Base-by-base conservation (phyloP, 2,113 vertebrate species). In the Mustela nigripes region DNA sequence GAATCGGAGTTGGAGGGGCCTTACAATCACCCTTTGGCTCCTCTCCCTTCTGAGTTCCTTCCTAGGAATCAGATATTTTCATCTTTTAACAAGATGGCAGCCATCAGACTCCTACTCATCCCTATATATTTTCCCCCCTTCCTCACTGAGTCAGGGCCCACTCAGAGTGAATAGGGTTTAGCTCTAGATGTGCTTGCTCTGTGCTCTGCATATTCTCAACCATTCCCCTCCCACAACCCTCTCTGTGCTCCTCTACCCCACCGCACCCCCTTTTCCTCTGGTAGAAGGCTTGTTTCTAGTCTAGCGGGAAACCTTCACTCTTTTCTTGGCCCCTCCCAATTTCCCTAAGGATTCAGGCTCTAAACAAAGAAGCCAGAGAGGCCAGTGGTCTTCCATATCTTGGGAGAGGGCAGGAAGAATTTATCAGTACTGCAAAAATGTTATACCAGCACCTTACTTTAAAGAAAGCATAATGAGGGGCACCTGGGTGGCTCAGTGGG, bases 301-400 rank as follows among this genome's bases (percentile, higher is more conserved):
- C 53, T 73, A 28, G 71, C 36, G 88, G 31, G 22, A 96, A 73
- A 79, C 60, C 69, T 92, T 36, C 50, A 45, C 15, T 85, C 45
- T 93, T 85, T 56, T 58, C 83, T 83, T 42, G 42, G 22, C 50
- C 67, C 53, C n/a, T 74, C 33, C 69, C 62, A 76, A 56, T 97
- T 79, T 39, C 76, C 26, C 16, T 82, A 24, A 48, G 56, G 94
- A 60, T 74, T 50, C 1, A 28, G 21, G 7, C 33, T 45, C 50
- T 85, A 73, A 86, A 22, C 48, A 82, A 21, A 56, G 62, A 79
- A 95, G 42, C 89, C 71, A 73, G 42, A 89, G 89, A 79, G 69
- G 48, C 62, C 33, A 8, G 11, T 56, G 24, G 71, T 86, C 53
- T 93, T 65, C 62, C 36, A 7, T 73, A 26, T 74, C 22, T 56